Evolutionary conservation across 1,140 invertebrate genomes (phyloP).

Genomic region (Heliconius melpomene): DNA sequence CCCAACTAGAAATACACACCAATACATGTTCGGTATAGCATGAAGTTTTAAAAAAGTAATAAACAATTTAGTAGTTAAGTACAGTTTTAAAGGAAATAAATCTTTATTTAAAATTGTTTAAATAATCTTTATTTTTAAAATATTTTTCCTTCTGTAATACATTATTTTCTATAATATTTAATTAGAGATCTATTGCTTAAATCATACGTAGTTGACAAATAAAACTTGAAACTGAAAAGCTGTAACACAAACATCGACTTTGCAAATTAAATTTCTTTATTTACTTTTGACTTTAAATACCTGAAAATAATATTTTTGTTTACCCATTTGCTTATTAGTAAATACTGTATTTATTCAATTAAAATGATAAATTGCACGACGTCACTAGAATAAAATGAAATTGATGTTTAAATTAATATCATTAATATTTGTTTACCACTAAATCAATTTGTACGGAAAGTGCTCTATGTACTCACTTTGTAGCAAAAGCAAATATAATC

Average conservation of each 20-base stretch:
- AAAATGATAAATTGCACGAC: not conserved
- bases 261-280: not conserved
- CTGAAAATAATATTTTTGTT: not conserved
- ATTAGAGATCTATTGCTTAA: too few relatives aligned
- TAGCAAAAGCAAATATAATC: not conserved
- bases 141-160: not conserved
- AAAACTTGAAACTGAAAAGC: too few relatives aligned
- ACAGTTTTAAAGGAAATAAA: too few relatives aligned
- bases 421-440: not conserved
- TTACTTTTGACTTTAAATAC: not conserved
- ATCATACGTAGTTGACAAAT: too few relatives aligned
- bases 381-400: not conserved
- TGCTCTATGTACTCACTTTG: not conserved
- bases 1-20: too few relatives aligned
- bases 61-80: too few relatives aligned
- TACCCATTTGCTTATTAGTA: not conserved
- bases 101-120: too few relatives aligned
- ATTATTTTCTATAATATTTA: too few relatives aligned
- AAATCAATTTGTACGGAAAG: not conserved
- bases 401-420: not conserved
- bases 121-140: too few relatives aligned
- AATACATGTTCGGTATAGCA: too few relatives aligned
- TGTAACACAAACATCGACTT: not conserved
- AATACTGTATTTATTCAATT: not conserved
- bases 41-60: too few relatives aligned